phyloP scores from a whole-genome alignment of 1,140 invertebrate genomes.

The Drosophila nasuta region DNA sequence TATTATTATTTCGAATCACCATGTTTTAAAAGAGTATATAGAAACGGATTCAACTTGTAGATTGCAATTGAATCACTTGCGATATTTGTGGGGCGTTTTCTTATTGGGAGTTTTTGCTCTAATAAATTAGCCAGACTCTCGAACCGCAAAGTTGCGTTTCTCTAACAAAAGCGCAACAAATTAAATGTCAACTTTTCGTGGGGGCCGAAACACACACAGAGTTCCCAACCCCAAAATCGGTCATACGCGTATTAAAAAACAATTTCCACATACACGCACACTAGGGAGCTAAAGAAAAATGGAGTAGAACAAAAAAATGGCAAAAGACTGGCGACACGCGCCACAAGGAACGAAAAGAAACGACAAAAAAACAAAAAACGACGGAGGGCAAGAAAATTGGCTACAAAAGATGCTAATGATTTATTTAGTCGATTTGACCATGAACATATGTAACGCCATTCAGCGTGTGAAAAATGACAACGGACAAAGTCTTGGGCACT shows the following conservation, averaged over 20 bases:
- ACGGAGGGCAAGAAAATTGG: conserved; percentile 70
- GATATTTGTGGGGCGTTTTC: conserved; percentile 16
- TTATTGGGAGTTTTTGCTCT: conserved; percentile 23
- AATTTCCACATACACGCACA: conserved; percentile 76
- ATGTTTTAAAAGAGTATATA: background rate
- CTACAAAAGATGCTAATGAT: conserved; percentile 85
- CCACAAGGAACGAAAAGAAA: conserved; percentile 42
- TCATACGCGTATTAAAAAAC: conserved; percentile 76
- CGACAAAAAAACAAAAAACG: conserved; percentile 38
- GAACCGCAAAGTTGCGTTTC: conserved; percentile 32
- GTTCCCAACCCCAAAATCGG: conserved; percentile 12
- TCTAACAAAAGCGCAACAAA: conserved; percentile 67
- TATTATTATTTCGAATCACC: background rate
- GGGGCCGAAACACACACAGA: conserved; percentile 25
- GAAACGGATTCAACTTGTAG: background rate
- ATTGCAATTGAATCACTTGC: conserved; percentile 27
- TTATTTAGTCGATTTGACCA: conserved; percentile 85
- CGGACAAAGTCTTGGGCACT: conserved; percentile 36
- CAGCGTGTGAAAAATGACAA: conserved; percentile 77
- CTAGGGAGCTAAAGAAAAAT: conserved; percentile 8
- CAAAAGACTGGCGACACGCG: conserved; percentile 60
- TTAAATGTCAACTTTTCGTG: conserved; percentile 69
- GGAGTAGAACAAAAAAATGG: background rate
- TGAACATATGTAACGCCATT: conserved; percentile 75
- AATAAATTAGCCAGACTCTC: conserved; percentile 57